Conservation (phyloP, 2,113 vertebrate species). For the Gymnorhina tibicen region DNA sequence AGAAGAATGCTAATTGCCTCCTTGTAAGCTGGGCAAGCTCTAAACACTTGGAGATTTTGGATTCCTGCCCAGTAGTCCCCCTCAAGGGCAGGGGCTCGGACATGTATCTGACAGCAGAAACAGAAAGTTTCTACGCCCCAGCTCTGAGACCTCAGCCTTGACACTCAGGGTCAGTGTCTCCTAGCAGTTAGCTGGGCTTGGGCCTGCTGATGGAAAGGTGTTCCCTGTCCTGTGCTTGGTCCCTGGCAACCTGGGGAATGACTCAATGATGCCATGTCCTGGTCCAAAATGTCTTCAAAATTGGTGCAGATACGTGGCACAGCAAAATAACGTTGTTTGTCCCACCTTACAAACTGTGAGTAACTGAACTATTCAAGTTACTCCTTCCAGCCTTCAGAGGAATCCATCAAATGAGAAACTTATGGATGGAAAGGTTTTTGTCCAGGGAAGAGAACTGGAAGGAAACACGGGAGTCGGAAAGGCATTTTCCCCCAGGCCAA, state of each 20-base stretch:
- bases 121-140: not conserved
- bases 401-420: not conserved
- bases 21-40: not conserved
- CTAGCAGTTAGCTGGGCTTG: not conserved
- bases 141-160: not conserved
- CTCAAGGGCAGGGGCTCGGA: not conserved
- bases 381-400: not conserved
- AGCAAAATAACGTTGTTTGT: not conserved
- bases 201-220: not conserved
- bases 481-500: not conserved
- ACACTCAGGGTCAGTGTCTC: not conserved
- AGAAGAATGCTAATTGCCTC: not conserved
- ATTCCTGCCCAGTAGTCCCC: not conserved
- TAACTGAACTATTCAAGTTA: not conserved
- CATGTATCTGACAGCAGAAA: not conserved
- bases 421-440: not conserved
- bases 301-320: accelerated
- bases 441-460: not conserved
- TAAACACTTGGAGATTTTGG: not conserved
- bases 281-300: not conserved
- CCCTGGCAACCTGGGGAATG: not conserved
- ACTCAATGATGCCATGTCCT: not conserved
- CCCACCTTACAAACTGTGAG: not conserved
- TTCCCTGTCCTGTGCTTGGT: not conserved
- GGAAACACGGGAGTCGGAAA: not conserved